These are phyloP conservation scores for Globicephala melas DNA, from an alignment of 2,113 vertebrate genomes.

Conservation along the genomic window DNA sequence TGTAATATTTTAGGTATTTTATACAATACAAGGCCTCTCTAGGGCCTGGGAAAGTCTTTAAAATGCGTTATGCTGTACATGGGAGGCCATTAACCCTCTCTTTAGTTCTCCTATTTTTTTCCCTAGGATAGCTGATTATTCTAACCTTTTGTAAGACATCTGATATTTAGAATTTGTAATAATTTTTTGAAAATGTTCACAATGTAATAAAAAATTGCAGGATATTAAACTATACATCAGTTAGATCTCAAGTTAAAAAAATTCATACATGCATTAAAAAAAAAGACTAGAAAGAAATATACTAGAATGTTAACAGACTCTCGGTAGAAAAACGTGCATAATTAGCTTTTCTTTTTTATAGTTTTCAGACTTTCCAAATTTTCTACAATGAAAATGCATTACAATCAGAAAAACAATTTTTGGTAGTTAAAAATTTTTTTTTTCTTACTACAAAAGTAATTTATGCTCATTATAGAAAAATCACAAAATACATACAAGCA, in stretches of 20 bases:
- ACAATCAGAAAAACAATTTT: slow-evolving; percentile 75
- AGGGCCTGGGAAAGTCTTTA: slow-evolving; percentile 19
- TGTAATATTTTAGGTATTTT: slow-evolving; percentile 52
- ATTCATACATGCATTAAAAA: slow-evolving; percentile 38
- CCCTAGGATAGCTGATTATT: background rate
- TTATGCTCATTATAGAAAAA: slow-evolving; percentile 77
- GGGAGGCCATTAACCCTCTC: background rate
- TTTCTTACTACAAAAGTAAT: slow-evolving; percentile 75
- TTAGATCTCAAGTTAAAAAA: slow-evolving; percentile 31
- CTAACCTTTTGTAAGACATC: background rate
- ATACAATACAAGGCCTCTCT: background rate
- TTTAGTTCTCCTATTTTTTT: background rate
- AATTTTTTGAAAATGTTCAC: slow-evolving; percentile 61
- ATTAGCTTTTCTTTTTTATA: slow-evolving; percentile 69
- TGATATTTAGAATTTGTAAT: slow-evolving; percentile 55
- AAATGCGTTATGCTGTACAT: background rate
- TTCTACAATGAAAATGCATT: slow-evolving; percentile 71
- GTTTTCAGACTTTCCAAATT: slow-evolving; percentile 71
- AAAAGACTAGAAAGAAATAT: slow-evolving; percentile 61
- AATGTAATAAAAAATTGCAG: slow-evolving; percentile 34
- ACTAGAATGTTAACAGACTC: slow-evolving; percentile 57
- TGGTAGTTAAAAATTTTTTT: slow-evolving; percentile 57
- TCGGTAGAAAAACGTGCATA: slow-evolving; percentile 55
- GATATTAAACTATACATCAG: slow-evolving; percentile 54
- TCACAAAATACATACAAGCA: slow-evolving; percentile 70